A percentile compares a stretch with the other conserved stretches of the same genome.
phyloP scores from a whole-genome alignment of 2,888 invertebrate genomes.

The Pollenia angustigena region DNA sequence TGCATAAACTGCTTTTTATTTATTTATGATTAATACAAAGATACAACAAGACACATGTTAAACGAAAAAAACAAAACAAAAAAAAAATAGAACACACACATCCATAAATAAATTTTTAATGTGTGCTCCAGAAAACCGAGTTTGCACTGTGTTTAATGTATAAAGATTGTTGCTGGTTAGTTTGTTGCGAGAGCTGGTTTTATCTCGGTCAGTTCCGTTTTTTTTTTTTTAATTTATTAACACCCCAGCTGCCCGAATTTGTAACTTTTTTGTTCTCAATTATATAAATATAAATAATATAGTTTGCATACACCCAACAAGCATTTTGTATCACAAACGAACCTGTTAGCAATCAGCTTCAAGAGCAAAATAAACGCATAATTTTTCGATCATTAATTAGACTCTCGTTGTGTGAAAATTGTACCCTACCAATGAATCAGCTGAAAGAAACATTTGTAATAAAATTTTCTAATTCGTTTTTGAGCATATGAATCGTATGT shows the following conservation, averaged over 20 bases:
- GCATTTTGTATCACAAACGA: too few relatives aligned
- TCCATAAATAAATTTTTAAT: constrained; percentile 42
- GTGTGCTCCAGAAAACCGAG: constrained; percentile 18
- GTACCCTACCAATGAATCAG: too few relatives aligned
- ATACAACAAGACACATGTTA: constrained; percentile 21
- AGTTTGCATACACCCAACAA: too few relatives aligned
- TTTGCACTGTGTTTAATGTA: not conserved
- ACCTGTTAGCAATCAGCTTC: too few relatives aligned
- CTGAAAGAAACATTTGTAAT: too few relatives aligned
- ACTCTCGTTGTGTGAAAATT: too few relatives aligned
- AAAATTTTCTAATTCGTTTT: too few relatives aligned
- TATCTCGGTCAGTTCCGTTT: not conserved
- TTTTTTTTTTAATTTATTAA: constrained; percentile 17
- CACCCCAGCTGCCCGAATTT: not conserved
- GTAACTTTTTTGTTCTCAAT: constrained; percentile 1
- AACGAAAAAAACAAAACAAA: not conserved
- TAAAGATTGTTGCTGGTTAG: not conserved
- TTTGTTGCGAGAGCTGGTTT: not conserved
- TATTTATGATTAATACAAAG: constrained; percentile 44
- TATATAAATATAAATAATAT: not conserved
- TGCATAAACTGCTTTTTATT: constrained; percentile 47
- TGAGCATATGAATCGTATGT: too few relatives aligned
- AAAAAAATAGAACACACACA: constrained; percentile 18
- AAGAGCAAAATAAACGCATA: too few relatives aligned
- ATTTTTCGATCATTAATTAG: too few relatives aligned